phyloP scores from a whole-genome alignment of 2,113 vertebrate species.

The Chamaea fasciata region DNA sequence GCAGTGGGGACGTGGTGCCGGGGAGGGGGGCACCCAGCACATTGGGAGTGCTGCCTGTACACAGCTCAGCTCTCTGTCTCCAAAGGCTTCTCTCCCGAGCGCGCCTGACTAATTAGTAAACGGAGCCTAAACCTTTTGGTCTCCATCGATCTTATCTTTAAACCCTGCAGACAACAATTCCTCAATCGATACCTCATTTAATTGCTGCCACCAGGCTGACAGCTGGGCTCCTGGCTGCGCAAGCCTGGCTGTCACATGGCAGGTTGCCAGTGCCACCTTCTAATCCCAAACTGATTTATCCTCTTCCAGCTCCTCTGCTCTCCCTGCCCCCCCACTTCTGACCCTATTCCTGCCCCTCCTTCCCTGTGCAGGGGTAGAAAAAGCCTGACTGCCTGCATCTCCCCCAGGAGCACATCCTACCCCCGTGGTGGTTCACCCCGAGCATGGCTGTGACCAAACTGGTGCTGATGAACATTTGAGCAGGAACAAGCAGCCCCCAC shows the following conservation, averaged over 20 bases:
- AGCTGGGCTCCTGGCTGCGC: slow-evolving; percentile 44
- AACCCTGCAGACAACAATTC: slow-evolving; percentile 65
- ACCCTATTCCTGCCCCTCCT: background rate
- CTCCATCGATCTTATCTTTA: slow-evolving; percentile 64
- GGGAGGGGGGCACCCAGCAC: background rate
- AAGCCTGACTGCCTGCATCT: background rate
- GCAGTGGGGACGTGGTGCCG: fast-evolving
- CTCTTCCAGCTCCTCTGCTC: background rate
- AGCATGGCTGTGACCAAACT: background rate
- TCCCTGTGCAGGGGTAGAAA: background rate
- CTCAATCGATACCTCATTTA: slow-evolving; percentile 68
- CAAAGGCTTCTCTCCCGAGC: background rate
- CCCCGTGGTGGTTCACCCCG: fast-evolving
- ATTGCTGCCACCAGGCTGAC: slow-evolving; percentile 67
- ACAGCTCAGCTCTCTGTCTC: background rate
- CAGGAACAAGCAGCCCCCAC: background rate
- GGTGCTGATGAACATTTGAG: fast-evolving
- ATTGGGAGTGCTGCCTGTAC: fast-evolving
- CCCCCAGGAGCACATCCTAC: background rate
- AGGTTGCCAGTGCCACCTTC: slow-evolving; percentile 34
- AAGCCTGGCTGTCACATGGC: slow-evolving; percentile 40
- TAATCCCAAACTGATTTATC: slow-evolving; percentile 47
- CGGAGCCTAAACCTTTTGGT: slow-evolving; percentile 61
- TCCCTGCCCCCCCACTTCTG: too few relatives aligned
- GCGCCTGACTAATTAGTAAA: slow-evolving; percentile 58